Conservation (phyloP, 2,113 vertebrate species). For the Ceyx margarethae region DNA sequence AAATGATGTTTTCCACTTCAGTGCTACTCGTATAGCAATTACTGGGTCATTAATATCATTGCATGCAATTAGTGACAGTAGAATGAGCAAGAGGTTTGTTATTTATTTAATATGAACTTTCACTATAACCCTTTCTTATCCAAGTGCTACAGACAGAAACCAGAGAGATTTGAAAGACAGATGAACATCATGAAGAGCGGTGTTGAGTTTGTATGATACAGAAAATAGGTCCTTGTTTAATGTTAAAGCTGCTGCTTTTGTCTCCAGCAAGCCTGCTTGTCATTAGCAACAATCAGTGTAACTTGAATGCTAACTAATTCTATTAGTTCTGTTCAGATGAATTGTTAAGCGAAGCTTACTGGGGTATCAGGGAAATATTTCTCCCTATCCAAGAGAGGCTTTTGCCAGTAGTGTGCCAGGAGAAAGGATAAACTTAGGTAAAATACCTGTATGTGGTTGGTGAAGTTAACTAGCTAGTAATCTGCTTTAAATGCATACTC, state of each 20-base stretch:
- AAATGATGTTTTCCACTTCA: conserved; percentile 79
- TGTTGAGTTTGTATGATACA: neutral
- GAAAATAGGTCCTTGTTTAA: neutral
- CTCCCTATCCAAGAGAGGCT: neutral
- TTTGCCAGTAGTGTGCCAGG: neutral
- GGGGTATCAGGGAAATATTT: neutral
- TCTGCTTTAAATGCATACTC: conserved; percentile 50
- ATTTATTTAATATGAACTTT: conserved; percentile 55
- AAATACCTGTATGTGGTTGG: conserved; percentile 45
- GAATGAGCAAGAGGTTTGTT: conserved; percentile 61
- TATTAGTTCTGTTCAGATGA: conserved; percentile 55
- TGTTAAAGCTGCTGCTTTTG: neutral
- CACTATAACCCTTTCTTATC: conserved; percentile 53
- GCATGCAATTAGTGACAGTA: conserved; percentile 76
- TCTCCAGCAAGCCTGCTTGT: neutral
- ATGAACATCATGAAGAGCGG: neutral
- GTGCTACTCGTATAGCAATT: conserved; percentile 72
- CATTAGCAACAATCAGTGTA: conserved; percentile 34
- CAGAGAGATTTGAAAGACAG: conserved; percentile 15
- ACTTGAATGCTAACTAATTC: conserved; percentile 34
- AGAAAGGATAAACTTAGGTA: neutral
- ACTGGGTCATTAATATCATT: conserved; percentile 86
- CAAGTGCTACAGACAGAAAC: neutral
- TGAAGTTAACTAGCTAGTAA: conserved; percentile 48
- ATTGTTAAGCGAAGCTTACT: conserved; percentile 35